Base-by-base conservation (phyloP, 2,888 invertebrate genomes). In the Rhimphoctona megacephalus region DNA sequence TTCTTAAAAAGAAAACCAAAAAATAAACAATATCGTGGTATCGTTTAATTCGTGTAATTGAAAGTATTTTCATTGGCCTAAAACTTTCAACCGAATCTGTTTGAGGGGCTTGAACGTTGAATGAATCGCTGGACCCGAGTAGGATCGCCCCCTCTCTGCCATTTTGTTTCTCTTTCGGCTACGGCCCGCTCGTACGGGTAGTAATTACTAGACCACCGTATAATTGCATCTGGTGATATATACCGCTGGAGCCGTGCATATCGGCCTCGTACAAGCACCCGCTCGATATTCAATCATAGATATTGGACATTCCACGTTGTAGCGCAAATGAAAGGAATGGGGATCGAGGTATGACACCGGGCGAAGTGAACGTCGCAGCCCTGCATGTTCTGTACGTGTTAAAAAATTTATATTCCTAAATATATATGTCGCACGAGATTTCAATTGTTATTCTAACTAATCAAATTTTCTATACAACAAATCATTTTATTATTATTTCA, bases 121-220 rank as follows among this genome's bases (percentile, higher is more conserved):
- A 46, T 5, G 36, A 36, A 36, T 52, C 22, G 17, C 39, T n/a
- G 57, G 36, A 39, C 22, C 17, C 57, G 36, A 22, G 22, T n/a
- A 11, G 19, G 22, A 11, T 43, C 43, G 54, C 39, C 43, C 36
- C 22, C 46, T 30, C 49, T 49, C 30, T 52, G 25, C 22, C 19
- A 49, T 46, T 70, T 33, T 46, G 54, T 43, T 54, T 72, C 77
- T 57, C 39, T 49, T 61, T 43, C 36, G 8, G 1, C 54, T 19
- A 11, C 49, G 9, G 77, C 43, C 80, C 8, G 19, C 22, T 36
- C 66, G 52, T 25, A 54, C 76, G 39, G 69, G 73, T 84, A 66
- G 89, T 89, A 91, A 91, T 91, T 90, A 89, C 88, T 80, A 87
- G 89, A 90, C 90, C 89, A 85, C 90, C 72, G 85, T 88, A 87